Evolutionary conservation across 2,888 invertebrate species (phyloP).

Genomic region (Bugula neritina): DNA sequence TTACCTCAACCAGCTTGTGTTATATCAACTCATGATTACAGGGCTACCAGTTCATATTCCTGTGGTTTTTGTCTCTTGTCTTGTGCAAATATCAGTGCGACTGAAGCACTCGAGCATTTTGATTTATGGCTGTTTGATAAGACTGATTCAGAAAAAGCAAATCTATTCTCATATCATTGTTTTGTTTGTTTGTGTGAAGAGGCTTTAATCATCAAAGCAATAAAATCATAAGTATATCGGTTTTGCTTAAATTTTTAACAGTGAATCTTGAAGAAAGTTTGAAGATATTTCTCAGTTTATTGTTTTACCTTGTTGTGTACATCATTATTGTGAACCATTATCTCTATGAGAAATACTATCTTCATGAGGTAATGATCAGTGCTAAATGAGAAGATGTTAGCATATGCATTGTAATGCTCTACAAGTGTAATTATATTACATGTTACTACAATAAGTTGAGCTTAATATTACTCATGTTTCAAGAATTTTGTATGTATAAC

Average conservation of each 20-base stretch:
- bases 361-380: no score
- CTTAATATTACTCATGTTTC: no score
- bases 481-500: no score
- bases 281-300: background rate
- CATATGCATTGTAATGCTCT: no score
- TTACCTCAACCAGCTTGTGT: background rate
- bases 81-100: background rate
- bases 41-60: background rate
- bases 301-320: background rate
- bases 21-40: background rate
- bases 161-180: background rate
- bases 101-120: background rate
- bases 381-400: no score
- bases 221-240: background rate
- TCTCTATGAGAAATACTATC: no score
- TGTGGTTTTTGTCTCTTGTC: conserved; percentile 13
- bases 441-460: no score
- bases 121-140: background rate
- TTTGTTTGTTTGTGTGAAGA: background rate
- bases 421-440: no score
- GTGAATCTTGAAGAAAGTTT: no score
- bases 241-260: background rate
- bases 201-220: background rate
- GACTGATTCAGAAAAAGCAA: background rate
- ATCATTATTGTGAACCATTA: background rate